Evolutionary conservation across 2,797 vertebrate genomes (phyloP).

Genomic region (Rhabdomys pumilio): DNA sequence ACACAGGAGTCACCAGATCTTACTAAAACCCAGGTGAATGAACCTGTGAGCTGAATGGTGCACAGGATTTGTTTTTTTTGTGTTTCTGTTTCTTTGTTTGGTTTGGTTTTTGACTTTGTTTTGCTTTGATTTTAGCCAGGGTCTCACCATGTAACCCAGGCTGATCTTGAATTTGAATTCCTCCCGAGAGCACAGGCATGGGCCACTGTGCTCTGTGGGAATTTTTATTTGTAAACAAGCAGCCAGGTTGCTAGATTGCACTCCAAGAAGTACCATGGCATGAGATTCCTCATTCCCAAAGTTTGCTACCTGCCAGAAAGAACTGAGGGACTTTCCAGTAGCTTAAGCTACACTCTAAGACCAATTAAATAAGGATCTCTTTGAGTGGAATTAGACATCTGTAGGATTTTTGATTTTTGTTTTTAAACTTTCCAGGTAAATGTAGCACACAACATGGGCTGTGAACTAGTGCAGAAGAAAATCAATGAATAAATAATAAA

Average conservation of each 20-base stretch:
- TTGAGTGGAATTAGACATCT: neutral
- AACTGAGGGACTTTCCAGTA: neutral
- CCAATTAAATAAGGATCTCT: neutral
- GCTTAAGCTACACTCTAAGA: neutral
- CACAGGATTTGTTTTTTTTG: neutral
- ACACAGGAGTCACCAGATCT: neutral
- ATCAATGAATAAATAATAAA: neutral
- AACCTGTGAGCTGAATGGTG: neutral
- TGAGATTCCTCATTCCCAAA: neutral
- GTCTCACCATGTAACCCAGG: neutral
- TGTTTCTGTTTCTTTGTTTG: neutral
- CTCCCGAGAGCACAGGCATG: too few species aligned
- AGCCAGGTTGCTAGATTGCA: neutral
- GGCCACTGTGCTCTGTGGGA: neutral
- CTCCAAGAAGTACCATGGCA: neutral
- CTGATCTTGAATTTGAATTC: neutral
- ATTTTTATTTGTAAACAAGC: constrained; percentile 41
- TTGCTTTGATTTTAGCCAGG: neutral
- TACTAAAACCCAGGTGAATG: neutral
- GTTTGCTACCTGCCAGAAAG: neutral
- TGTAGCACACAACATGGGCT: neutral
- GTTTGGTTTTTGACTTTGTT: neutral
- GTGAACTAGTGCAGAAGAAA: neutral
- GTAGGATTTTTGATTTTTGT: neutral
- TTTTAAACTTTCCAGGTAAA: constrained; percentile 3